Percentiles rank a stretch among this genome's conserved stretches.
Evolutionary conservation across 2,113 vertebrate species (phyloP).

Genomic region (Tiliqua scincoides): DNA sequence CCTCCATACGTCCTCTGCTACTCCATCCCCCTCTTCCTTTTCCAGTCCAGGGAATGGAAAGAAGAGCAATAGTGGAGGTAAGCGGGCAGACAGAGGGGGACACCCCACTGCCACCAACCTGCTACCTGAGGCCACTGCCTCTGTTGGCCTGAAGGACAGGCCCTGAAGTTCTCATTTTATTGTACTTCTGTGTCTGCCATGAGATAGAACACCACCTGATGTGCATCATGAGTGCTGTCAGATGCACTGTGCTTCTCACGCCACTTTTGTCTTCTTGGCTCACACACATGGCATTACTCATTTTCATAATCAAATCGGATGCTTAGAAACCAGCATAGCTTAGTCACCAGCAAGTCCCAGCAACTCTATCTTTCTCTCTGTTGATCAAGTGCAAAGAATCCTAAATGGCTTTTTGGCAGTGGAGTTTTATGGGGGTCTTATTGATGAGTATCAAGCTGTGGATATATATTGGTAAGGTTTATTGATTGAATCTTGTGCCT

Average conservation of each 20-base stretch:
- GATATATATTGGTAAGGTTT: neutral
- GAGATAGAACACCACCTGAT: neutral
- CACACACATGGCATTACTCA: neutral
- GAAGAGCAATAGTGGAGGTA: too few relatives aligned
- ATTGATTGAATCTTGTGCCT: neutral
- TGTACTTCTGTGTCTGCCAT: neutral
- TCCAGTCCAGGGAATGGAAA: too few relatives aligned
- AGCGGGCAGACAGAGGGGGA: too few relatives aligned
- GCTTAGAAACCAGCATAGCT: neutral
- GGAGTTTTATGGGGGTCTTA: neutral
- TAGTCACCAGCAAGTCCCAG: neutral
- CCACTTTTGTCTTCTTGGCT: neutral
- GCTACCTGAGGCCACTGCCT: too few relatives aligned
- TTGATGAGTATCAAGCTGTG: neutral
- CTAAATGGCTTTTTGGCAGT: neutral
- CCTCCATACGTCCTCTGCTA: too few relatives aligned
- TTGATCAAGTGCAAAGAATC: neutral
- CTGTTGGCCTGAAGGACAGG: too few relatives aligned
- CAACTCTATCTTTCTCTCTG: neutral
- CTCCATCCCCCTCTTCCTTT: too few relatives aligned
- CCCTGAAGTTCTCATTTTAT: neutral
- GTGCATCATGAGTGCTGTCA: neutral
- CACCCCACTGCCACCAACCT: too few relatives aligned
- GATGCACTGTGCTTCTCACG: neutral
- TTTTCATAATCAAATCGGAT: neutral